A percentile compares a stretch with the other conserved stretches of the same genome.
Conservation (phyloP, 2,113 vertebrate genomes). For the Sporophila hypoxantha region DNA sequence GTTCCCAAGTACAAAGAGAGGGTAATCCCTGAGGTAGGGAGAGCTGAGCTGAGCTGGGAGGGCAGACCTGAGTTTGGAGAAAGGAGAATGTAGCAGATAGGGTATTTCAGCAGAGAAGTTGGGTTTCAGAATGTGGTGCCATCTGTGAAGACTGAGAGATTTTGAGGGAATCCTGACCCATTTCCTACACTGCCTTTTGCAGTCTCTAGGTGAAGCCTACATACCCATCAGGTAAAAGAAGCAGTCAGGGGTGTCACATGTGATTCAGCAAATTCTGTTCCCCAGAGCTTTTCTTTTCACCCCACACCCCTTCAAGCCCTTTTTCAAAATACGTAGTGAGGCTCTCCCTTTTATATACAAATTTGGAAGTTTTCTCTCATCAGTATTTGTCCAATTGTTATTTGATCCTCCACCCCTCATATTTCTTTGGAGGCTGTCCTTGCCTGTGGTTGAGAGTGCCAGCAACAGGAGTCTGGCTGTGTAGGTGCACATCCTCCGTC, state of each 20-base stretch:
- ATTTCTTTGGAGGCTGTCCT: background rate
- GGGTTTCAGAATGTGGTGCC: background rate
- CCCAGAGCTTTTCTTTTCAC: constrained; percentile 23
- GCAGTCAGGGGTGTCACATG: background rate
- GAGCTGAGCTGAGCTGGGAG: background rate
- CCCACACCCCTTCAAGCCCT: background rate
- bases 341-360: constrained; percentile 41
- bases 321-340: constrained; percentile 23
- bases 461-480: background rate
- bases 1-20: background rate
- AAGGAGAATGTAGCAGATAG: background rate
- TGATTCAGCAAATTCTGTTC: background rate
- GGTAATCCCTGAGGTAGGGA: background rate
- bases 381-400: background rate
- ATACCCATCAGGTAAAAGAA: background rate
- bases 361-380: background rate
- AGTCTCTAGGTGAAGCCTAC: background rate
- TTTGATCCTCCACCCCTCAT: background rate
- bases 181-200: constrained; percentile 9
- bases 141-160: background rate
- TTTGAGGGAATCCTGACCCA: background rate
- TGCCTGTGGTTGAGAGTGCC: background rate
- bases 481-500: fast-evolving
- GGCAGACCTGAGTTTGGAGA: background rate
- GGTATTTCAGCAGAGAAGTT: background rate